Conservation (phyloP, 2,888 invertebrate genomes). For the Smittia aterrima region DNA sequence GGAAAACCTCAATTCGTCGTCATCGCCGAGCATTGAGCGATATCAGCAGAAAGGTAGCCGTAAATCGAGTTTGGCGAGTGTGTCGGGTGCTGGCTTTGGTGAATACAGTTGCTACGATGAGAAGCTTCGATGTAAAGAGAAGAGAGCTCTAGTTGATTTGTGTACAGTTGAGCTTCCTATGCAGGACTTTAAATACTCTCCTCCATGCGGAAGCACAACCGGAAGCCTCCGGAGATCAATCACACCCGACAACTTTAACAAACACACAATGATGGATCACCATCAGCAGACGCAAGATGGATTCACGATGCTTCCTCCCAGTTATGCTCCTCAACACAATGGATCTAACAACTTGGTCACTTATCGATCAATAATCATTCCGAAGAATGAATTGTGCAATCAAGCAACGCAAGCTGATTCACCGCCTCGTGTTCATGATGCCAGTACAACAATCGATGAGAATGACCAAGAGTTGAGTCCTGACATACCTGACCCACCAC, state of each 20-base stretch:
- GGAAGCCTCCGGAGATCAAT: conserved; percentile 48
- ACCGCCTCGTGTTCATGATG: conserved; percentile 44
- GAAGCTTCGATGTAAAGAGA: conserved; percentile 57
- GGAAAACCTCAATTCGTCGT: conserved; percentile 66
- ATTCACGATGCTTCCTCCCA: conserved; percentile 46
- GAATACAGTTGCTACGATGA: conserved; percentile 68
- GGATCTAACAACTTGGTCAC: conserved; percentile 44
- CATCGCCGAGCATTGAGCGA: conserved; percentile 48
- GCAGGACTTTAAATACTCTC: conserved; percentile 62
- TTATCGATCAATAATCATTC: conserved; percentile 43
- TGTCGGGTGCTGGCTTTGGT: conserved; percentile 55
- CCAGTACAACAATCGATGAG: conserved; percentile 44
- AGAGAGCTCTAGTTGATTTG: conserved; percentile 62
- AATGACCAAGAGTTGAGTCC: conserved; percentile 53
- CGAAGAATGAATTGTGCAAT: conserved; percentile 44
- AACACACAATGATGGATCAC: conserved; percentile 8
- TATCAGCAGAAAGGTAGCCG: conserved; percentile 48
- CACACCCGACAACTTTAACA: conserved; percentile 45
- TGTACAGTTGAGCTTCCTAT: conserved; percentile 62
- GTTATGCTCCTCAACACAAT: conserved; percentile 44
- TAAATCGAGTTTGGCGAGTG: conserved; percentile 60
- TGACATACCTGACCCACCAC: conserved; percentile 62
- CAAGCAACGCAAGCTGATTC: conserved; percentile 46
- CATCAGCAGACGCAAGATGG: conserved; percentile 44
- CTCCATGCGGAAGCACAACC: conserved; percentile 51